Percentiles rank a stretch among this genome's conserved stretches.
Evolutionary conservation across 2,797 vertebrate genomes (phyloP).

Genomic region (Sebastes vulpes): DNA sequence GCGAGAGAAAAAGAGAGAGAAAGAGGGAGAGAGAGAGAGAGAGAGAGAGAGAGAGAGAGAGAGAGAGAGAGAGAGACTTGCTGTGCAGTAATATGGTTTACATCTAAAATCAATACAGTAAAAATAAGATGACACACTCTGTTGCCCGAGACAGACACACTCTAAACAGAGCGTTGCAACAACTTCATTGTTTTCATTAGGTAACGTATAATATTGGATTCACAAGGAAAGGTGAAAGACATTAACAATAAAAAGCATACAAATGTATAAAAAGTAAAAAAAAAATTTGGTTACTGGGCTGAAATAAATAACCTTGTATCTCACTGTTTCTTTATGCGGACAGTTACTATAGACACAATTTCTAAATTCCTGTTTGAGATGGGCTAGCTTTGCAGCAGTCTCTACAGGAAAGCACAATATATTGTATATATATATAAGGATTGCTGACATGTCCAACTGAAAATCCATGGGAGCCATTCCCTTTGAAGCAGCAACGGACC

Average conservation of each 20-base stretch:
- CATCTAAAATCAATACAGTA: constrained; percentile 3
- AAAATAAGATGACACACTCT: neutral
- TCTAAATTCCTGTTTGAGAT: neutral
- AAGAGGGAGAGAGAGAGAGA: neutral
- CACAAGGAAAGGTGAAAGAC: neutral
- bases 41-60: neutral
- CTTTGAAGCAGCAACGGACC: constrained; percentile 9
- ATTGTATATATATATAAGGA: neutral
- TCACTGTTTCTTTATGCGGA: neutral
- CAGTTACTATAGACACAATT: neutral
- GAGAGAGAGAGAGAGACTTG: neutral
- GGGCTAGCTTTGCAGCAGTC: neutral
- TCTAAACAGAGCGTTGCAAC: neutral
- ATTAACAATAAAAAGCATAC: neutral
- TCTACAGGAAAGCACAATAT: neutral
- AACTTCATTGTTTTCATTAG: neutral
- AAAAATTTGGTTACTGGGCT: neutral
- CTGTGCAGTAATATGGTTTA: neutral
- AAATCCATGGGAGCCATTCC: constrained; percentile 16
- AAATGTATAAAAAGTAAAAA: neutral
- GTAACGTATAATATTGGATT: neutral
- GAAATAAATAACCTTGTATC: neutral
- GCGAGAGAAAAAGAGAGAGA: neutral
- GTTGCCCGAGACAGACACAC: neutral
- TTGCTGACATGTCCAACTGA: constrained; percentile 26